A percentile compares a stretch with the other conserved stretches of the same genome.
These are phyloP conservation scores for Nyctibius grandis DNA, from an alignment of 2,797 vertebrate species.

Conservation along the genomic window DNA sequence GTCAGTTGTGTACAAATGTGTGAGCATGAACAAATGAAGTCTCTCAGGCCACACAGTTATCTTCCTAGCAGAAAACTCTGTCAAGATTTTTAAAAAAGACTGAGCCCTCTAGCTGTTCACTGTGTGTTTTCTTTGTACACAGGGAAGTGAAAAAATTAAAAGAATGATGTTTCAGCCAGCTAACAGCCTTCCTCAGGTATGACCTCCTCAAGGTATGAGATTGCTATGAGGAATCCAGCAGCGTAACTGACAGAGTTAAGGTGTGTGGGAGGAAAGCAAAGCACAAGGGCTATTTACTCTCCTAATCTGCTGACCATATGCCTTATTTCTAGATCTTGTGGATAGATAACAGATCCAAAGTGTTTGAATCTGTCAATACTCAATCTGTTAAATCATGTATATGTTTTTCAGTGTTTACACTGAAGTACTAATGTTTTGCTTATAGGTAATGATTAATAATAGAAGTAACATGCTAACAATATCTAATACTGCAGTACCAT, in stretches of 20 bases:
- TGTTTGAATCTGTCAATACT: background rate
- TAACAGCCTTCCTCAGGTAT: slow-evolving; percentile 73
- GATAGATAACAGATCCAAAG: background rate
- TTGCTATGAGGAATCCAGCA: slow-evolving; percentile 15
- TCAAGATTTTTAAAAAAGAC: background rate
- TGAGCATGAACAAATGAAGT: background rate
- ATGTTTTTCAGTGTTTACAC: background rate
- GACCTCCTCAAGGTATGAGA: slow-evolving; percentile 17
- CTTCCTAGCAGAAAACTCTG: slow-evolving; percentile 1
- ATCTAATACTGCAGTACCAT: background rate
- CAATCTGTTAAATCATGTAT: background rate
- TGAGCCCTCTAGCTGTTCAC: background rate
- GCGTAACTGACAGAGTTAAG: slow-evolving; percentile 44
- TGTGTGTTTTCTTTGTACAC: slow-evolving; percentile 41
- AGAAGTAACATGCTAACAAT: background rate
- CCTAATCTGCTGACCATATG: slow-evolving; percentile 48
- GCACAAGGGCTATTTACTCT: background rate
- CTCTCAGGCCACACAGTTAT: background rate
- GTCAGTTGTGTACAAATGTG: background rate
- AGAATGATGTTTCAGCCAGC: slow-evolving; percentile 67
- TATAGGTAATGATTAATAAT: slow-evolving; percentile 12
- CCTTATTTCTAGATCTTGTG: slow-evolving; percentile 37
- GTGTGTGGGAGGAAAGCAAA: slow-evolving; percentile 45
- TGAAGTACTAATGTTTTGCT: slow-evolving; percentile 18
- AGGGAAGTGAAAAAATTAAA: slow-evolving; percentile 72